These are phyloP conservation scores for Dermatemys mawii DNA, from an alignment of 2,113 vertebrate species.

Conservation along the genomic window DNA sequence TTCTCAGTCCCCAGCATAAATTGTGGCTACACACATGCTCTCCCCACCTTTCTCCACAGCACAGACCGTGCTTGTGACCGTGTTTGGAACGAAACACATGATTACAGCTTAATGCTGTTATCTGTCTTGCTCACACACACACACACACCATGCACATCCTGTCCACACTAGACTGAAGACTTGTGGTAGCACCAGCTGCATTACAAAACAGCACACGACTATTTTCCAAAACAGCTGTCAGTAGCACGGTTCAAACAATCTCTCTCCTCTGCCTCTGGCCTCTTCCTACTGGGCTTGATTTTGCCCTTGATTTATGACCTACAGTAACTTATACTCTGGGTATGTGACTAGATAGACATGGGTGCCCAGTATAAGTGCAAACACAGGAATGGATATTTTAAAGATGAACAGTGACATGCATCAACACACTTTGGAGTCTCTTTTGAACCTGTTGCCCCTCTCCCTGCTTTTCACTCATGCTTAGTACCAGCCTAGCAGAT, in stretches of 20 bases:
- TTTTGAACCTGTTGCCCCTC: neutral
- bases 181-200: neutral
- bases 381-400: neutral
- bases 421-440: neutral
- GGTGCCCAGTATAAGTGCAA: neutral
- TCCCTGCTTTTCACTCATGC: neutral
- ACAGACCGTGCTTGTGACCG: neutral
- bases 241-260: neutral
- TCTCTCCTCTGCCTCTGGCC: neutral
- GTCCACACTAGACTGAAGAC: neutral
- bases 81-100: neutral
- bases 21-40: neutral
- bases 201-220: neutral
- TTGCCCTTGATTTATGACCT: neutral
- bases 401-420: neutral
- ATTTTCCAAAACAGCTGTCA: neutral
- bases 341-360: neutral
- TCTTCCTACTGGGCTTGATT: neutral
- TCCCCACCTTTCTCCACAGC: neutral
- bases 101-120: neutral
- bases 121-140: neutral
- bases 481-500: accelerated
- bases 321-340: neutral
- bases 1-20: neutral
- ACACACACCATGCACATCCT: neutral